These are phyloP conservation scores for Schizothorax lantsangensis DNA, from an alignment of 2,797 vertebrate genomes.

Conservation along the genomic window DNA sequence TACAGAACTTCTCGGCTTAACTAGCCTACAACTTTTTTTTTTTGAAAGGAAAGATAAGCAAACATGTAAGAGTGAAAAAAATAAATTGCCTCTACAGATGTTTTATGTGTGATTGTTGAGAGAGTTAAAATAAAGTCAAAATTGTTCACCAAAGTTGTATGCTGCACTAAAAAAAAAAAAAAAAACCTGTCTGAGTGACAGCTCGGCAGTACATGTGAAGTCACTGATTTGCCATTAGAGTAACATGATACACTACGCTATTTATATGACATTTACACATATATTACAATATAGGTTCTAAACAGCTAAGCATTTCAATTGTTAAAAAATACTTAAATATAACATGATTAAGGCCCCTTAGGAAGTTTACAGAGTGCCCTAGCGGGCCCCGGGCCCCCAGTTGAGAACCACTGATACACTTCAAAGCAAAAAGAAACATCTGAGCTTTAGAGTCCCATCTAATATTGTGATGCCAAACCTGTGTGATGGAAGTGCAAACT, in stretches of 20 bases:
- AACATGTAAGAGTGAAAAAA: not conserved
- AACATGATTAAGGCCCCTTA: not conserved
- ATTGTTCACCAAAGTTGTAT: not conserved
- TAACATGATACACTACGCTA: not conserved
- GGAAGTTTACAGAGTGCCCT: not conserved
- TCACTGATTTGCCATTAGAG: not conserved
- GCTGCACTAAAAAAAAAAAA: not conserved
- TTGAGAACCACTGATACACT: not conserved
- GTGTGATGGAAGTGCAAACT: conserved; percentile 9
- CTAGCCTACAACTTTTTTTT: not conserved
- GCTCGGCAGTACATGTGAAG: not conserved
- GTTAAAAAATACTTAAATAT: not conserved
- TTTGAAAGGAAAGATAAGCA: not conserved
- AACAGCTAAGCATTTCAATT: not conserved
- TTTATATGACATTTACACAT: not conserved
- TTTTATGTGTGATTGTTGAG: not conserved
- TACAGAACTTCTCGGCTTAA: not conserved
- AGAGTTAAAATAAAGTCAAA: not conserved
- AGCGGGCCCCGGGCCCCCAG: not conserved
- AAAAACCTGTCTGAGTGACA: not conserved
- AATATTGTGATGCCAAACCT: not conserved
- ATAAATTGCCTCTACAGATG: no score
- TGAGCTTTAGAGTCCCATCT: not conserved
- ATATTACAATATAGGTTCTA: not conserved
- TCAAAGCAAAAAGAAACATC: not conserved